Evolutionary conservation across 2,888 invertebrate genomes (phyloP), one percentile per base, ranked within the genome.

Genomic region (Argyra leucocephala): DNA sequence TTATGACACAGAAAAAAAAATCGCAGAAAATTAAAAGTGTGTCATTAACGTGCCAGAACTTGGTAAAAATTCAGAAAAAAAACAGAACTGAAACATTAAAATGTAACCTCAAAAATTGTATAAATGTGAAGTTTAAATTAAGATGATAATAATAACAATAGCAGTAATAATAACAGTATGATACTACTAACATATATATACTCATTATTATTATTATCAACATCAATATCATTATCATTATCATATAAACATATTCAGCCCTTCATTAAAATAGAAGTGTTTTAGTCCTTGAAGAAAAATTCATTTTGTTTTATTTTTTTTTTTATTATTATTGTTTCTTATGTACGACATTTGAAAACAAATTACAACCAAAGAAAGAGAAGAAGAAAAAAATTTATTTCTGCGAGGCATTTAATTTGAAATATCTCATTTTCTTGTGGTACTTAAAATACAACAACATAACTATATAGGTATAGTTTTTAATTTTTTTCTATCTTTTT

Each of bases 211-310:
- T 31, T 31, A 31, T 31, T 31, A 48, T 48, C 48, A 48, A 15
- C n/a, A 48, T 48, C 48, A 48, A 5, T 48, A 48, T 48, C 18
- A 48, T 48, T 10, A 31, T 31, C 10, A 31, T 7, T 10, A 6
- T 15, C 2, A 48, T 9, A 2, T 15, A 15, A 48, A 48, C 48
- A 48, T 48, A 48, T 48, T 48, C 48, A 48, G 48, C 18, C 48
- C 48, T 48, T 48, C 48, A 48, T 48, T 48, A 48, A n/a, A 48
- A 48, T 48, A 48, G 12, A 18, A 48, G 48, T 48, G 48, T n/a
- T 48, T 48, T 48, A 48, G 48, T 48, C 48, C 48, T 48, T 48
- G 48, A 48, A 48, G 48, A n/a, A 48, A 48, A 48, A 18, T 48
- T 18, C n/a, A 12, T 18, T n/a, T n/a, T n/a, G n/a, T n/a, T n/a